Evolutionary conservation across 1,140 invertebrate species (phyloP).

Genomic region (Atta texana): DNA sequence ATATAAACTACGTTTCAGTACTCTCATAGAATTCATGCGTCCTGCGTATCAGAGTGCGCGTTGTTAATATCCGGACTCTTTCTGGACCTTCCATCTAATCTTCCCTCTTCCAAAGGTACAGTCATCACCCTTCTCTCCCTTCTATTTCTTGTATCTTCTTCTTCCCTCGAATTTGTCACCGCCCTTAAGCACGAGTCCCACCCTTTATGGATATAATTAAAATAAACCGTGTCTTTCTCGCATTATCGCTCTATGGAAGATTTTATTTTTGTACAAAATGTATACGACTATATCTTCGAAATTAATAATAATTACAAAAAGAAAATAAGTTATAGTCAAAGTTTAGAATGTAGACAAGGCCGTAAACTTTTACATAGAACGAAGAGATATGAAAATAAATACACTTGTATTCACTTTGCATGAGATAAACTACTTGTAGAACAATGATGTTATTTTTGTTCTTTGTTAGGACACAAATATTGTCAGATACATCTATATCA

Average conservation of each 20-base stretch:
- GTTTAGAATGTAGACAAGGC: background rate
- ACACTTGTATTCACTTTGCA: background rate
- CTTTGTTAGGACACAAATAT: constrained; percentile 60
- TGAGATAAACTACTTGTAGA: background rate
- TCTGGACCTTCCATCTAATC: constrained; percentile 58
- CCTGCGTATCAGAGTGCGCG: constrained; percentile 54
- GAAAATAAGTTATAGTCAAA: background rate
- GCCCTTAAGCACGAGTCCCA: constrained; percentile 67
- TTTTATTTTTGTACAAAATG: background rate
- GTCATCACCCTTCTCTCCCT: constrained; percentile 67
- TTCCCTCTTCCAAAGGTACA: constrained; percentile 69
- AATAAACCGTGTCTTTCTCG: constrained; percentile 3
- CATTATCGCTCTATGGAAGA: background rate
- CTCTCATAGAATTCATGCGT: constrained; percentile 63
- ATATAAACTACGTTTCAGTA: constrained; percentile 58
- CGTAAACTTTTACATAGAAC: background rate
- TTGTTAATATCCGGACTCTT: constrained; percentile 74
- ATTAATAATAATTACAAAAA: constrained; percentile 29
- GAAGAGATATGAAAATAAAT: background rate
- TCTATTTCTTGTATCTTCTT: constrained; percentile 46
- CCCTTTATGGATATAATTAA: constrained; percentile 20
- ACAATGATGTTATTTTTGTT: constrained; percentile 24
- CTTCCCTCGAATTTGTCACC: constrained; percentile 64
- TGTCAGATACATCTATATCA: constrained; percentile 78
- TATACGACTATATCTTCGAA: background rate